These are phyloP conservation scores for Naja naja DNA, from an alignment of 2,113 vertebrate genomes.

Conservation along the genomic window DNA sequence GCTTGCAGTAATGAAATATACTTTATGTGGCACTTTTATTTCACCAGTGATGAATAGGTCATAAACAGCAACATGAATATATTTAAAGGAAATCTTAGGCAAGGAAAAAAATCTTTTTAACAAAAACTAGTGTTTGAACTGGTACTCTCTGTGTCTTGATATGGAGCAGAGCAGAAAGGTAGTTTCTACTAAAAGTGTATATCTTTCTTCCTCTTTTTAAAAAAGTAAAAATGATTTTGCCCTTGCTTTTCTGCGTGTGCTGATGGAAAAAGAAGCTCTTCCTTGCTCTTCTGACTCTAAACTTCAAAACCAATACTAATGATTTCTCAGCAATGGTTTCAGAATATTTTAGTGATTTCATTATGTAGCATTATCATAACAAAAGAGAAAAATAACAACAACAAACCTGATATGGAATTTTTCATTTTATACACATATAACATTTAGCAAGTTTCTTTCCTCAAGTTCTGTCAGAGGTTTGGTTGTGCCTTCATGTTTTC, in stretches of 20 bases:
- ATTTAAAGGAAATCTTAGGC: slow-evolving; percentile 29
- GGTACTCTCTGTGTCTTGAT: background rate
- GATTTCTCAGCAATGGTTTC: background rate
- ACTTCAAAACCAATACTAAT: background rate
- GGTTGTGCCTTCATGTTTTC: background rate
- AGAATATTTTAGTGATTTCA: background rate
- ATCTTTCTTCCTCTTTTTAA: background rate
- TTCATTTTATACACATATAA: background rate
- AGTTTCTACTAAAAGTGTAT: background rate
- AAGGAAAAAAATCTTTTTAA: background rate
- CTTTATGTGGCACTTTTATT: slow-evolving; percentile 22
- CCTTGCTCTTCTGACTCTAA: background rate
- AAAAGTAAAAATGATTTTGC: background rate
- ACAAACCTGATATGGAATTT: background rate
- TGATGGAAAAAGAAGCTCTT: background rate
- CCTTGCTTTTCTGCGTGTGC: background rate
- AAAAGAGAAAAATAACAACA: background rate
- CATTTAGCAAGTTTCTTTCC: background rate
- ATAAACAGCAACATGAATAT: slow-evolving; percentile 9
- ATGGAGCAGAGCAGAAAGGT: background rate
- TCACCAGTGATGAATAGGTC: slow-evolving; percentile 22
- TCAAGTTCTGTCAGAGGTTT: background rate
- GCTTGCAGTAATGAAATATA: slow-evolving; percentile 29
- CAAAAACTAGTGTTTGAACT: background rate
- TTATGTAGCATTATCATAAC: background rate